phyloP scores from a whole-genome alignment of 30 jellyfish, hydroid and myxozoan genomes.

The Hydractinia echinata region DNA sequence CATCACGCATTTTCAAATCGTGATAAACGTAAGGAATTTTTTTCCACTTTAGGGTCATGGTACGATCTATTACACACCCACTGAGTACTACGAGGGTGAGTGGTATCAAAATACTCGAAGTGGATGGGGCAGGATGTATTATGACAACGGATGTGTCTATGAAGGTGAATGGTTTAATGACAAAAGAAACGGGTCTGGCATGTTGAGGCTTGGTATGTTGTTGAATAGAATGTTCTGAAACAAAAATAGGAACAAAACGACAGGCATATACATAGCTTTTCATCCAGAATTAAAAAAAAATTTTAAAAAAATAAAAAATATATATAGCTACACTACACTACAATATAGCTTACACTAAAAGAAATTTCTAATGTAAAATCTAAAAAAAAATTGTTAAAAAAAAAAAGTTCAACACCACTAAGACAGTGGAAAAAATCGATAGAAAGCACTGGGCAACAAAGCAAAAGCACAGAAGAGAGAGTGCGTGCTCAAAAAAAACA shows the following conservation, averaged over 20 bases:
- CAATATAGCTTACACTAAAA: no score
- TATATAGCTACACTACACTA: no score
- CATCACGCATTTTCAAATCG: no score
- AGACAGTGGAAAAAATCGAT: no score
- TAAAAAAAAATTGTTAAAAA: no score
- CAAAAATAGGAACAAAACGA: background rate
- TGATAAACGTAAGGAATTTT: no score
- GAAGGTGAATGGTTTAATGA: conserved; percentile 95
- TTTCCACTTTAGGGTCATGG: conserved; percentile 84
- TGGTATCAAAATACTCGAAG: conserved; percentile 81
- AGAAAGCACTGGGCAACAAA: no score
- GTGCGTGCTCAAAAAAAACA: no score
- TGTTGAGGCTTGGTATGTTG: conserved; percentile 70
- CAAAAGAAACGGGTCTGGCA: conserved; percentile 87
- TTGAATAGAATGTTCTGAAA: background rate
- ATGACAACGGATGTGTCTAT: conserved; percentile 69
- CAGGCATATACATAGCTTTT: background rate
- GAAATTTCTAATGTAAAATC: no score
- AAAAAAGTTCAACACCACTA: no score
- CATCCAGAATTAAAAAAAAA: background rate
- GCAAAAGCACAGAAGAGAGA: no score
- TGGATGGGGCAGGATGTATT: conserved; percentile 99
- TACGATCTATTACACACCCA: conserved; percentile 59
- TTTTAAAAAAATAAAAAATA: background rate
- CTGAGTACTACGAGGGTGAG: conserved; percentile 89